Conservation (phyloP, 2,113 vertebrate species). For the Peromyscus californicus region DNA sequence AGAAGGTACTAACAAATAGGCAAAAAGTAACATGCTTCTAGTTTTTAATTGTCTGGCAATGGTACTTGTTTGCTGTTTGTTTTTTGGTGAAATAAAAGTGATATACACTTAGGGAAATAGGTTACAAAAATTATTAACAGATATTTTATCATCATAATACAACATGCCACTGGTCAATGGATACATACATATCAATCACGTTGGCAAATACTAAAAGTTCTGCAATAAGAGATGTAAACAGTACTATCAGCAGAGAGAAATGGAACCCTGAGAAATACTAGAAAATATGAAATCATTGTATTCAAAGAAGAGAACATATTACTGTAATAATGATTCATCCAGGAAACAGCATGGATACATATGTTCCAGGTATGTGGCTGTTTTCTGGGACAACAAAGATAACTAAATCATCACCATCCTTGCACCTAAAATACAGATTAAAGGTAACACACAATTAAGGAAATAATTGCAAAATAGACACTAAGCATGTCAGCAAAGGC, state of each 20-base stretch:
- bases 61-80: not conserved
- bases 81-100: constrained; percentile 57
- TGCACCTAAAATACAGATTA: not conserved
- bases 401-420: constrained; percentile 17
- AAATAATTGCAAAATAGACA: constrained; percentile 16
- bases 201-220: constrained; percentile 46
- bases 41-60: not conserved
- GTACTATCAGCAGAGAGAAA: constrained; percentile 29
- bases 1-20: not conserved
- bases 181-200: not conserved
- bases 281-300: not conserved
- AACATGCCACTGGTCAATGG: not conserved
- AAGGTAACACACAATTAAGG: not conserved
- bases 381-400: constrained; percentile 38
- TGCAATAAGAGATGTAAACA: constrained; percentile 42
- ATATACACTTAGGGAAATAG: constrained; percentile 31
- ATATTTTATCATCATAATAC: constrained; percentile 50
- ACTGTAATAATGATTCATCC: constrained; percentile 10
- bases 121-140: constrained; percentile 2
- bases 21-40: not conserved
- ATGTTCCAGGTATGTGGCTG: not conserved
- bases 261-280: not conserved
- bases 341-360: not conserved
- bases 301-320: constrained; percentile 11
- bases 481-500: not conserved